Conservation (phyloP, 2,888 invertebrate species). For the Sarcophaga caerulescens region DNA sequence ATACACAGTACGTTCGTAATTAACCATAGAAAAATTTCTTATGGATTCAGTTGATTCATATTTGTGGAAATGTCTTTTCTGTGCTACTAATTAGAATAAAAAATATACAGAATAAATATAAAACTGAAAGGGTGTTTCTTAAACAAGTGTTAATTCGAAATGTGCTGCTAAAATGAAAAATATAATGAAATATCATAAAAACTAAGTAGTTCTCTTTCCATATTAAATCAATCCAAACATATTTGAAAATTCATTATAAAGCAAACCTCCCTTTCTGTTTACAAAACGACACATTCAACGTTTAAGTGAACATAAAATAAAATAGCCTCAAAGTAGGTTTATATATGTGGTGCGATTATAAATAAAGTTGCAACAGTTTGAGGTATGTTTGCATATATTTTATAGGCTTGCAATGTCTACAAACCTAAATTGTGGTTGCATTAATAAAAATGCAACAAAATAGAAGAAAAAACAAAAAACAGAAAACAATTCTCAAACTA, state of each 20-base stretch:
- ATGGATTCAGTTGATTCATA: no score
- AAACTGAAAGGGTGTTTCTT: background rate
- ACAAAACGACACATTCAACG: background rate
- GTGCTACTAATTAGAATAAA: background rate
- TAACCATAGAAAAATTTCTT: no score
- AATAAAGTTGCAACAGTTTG: background rate
- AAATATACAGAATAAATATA: background rate
- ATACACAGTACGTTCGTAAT: no score
- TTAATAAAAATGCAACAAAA: background rate
- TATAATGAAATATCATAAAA: no score
- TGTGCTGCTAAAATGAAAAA: no score
- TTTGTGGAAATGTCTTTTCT: background rate
- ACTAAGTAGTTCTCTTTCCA: no score
- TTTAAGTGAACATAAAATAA: background rate
- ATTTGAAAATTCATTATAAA: background rate
- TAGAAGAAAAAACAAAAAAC: slow-evolving; percentile 1
- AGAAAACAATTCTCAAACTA: no score
- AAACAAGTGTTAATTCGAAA: background rate
- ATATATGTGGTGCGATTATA: background rate
- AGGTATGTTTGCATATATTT: background rate
- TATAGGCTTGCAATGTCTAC: background rate
- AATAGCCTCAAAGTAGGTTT: background rate
- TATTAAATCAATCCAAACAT: no score
- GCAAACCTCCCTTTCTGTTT: background rate
- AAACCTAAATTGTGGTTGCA: background rate